Conservation (phyloP, 2,113 vertebrate species). For the Dascyllus trimaculatus region DNA sequence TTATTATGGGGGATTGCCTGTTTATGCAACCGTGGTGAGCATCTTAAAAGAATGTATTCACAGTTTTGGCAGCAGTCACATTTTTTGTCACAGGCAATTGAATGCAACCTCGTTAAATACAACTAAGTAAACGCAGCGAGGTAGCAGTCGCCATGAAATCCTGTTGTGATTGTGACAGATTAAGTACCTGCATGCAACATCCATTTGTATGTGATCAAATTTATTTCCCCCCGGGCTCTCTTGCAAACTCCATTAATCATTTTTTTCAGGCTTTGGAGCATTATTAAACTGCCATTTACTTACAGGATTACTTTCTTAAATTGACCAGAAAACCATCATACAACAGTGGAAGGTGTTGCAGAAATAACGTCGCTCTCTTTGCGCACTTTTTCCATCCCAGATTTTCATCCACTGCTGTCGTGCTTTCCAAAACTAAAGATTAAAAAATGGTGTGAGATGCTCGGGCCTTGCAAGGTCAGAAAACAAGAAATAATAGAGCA, state of each 20-base stretch:
- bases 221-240: background rate
- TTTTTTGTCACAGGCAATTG: background rate
- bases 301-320: background rate
- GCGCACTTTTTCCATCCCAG: background rate
- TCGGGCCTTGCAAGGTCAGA: constrained; percentile 9
- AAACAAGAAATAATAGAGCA: constrained; percentile 26
- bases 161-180: constrained; percentile 26
- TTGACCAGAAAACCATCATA: constrained; percentile 13
- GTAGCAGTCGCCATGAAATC: background rate
- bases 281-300: constrained; percentile 24
- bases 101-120: background rate
- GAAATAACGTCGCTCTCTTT: background rate
- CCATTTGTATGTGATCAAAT: constrained; percentile 1
- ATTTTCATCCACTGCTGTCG: background rate
- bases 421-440: background rate
- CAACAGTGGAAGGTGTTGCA: background rate
- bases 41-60: background rate
- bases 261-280: constrained; percentile 1
- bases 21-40: background rate
- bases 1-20: background rate
- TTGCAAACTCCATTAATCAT: constrained; percentile 8
- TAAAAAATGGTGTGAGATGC: background rate
- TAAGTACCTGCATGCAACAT: constrained; percentile 9
- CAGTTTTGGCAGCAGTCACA: background rate
- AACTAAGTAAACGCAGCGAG: background rate